Conservation (phyloP, 2,797 vertebrate genomes). For the Simalia tracyae region DNA sequence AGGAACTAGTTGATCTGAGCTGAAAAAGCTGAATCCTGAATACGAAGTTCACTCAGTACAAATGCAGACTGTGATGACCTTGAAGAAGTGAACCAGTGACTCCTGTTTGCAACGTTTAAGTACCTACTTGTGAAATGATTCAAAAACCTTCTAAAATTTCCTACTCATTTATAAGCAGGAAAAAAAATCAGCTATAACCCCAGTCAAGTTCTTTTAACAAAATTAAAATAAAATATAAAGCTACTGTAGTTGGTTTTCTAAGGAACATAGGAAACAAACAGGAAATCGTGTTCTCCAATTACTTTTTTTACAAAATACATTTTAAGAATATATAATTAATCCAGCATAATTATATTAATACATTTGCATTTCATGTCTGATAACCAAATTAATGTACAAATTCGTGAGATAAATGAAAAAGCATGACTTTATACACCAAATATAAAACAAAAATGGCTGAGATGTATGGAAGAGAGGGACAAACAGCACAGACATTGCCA, state of each 20-base stretch:
- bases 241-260: background rate
- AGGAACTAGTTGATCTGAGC: background rate
- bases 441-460: conserved; percentile 51
- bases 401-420: conserved; percentile 43
- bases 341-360: background rate
- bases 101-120: background rate
- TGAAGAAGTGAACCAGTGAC: background rate
- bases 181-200: background rate
- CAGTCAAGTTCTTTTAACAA: background rate
- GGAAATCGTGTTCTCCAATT: background rate
- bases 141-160: conserved; percentile 4
- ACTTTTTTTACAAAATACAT: background rate
- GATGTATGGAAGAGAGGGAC: conserved; percentile 49
- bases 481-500: conserved; percentile 65
- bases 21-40: background rate
- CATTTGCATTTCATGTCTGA: conserved; percentile 15
- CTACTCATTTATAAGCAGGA: background rate
- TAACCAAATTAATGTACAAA: conserved; percentile 43
- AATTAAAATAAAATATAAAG: background rate
- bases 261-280: background rate
- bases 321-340: conserved; percentile 41
- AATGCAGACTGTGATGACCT: background rate
- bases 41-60: background rate
- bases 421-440: conserved; percentile 34
- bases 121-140: background rate